Base-by-base conservation (phyloP, 2,797 vertebrate genomes). In the Alosa sapidissima region DNA sequence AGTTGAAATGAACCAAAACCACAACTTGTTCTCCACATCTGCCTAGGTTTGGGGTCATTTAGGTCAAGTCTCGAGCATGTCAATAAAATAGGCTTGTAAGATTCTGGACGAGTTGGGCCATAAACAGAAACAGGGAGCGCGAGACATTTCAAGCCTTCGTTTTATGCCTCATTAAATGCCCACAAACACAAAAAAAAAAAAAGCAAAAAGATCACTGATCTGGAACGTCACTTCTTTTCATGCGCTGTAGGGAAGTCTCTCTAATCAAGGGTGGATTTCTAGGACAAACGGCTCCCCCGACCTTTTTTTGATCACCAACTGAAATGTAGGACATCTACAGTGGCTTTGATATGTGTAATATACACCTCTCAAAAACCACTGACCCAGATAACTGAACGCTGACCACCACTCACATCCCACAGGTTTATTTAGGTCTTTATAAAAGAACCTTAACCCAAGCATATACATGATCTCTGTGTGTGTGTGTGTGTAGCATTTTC, bases 401-500 rank as follows among this genome's bases (percentile, higher is more conserved):
- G 4, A 58, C 55, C 55, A 21, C 5, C 55, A 3, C 33, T 5
- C 33, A 75, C 36, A 41, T 41, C 13, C 14, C 33, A 75, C 33
- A 65, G 68, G 33, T 41, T 75, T 75, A 75, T 75, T 72, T 41
- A 41, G 68, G 68, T 75, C 68, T 75, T 75, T 75, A 75, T 75
- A 75, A 75, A 75, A 75, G 68, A 75, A 36, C 68, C 68, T 16
- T 5, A 16, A 72, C 68, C 68, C 68, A 75, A 75, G 41, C 33
- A 41, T 19, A 75, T 16, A 75, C 65, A 72, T 75, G 68, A 75
- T 45, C 28, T 45, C 5, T 28, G 10, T 28, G 8, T 24, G 41
- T 41, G 0, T 41, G 1, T 41, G 41, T 41, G 41, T 41, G 60
- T 65, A 6, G 60, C n/a, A 28, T 65, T 10, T 24, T 28, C 24